A percentile compares a stretch with the other conserved stretches of the same genome.
Conservation (phyloP, 2,797 vertebrate genomes). For the Siniperca undulata region DNA sequence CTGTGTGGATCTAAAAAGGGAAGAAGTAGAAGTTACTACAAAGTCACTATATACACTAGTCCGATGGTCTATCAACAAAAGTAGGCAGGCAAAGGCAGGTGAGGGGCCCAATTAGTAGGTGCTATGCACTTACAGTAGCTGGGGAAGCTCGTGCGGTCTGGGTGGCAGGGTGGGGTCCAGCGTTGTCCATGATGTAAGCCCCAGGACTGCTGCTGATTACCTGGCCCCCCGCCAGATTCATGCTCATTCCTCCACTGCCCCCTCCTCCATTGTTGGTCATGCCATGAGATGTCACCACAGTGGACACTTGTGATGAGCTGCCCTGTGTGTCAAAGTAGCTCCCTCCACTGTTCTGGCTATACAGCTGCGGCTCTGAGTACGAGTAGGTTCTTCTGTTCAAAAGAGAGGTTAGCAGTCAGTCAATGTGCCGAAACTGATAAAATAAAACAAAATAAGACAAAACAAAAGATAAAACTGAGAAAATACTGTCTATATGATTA, state of each 20-base stretch:
- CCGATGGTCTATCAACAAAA: slow-evolving; percentile 16
- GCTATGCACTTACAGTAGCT: slow-evolving; percentile 90
- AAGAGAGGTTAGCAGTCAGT: slow-evolving; percentile 47
- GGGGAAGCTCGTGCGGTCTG: slow-evolving; percentile 96
- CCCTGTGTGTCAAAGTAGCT: slow-evolving; percentile 95
- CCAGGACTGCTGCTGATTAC: slow-evolving; percentile 96
- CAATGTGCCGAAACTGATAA: not conserved
- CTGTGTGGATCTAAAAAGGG: slow-evolving; percentile 14
- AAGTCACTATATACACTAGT: slow-evolving; percentile 19
- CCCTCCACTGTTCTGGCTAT: slow-evolving; percentile 92
- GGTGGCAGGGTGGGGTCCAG: slow-evolving; percentile 90
- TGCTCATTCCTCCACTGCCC: slow-evolving; percentile 90
- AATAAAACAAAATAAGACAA: not conserved
- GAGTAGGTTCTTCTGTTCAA: slow-evolving; percentile 91
- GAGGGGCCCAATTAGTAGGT: not conserved
- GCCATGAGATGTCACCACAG: slow-evolving; percentile 92
- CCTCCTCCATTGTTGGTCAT: slow-evolving; percentile 92
- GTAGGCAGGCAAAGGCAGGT: slow-evolving; percentile 22
- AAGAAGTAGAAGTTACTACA: slow-evolving; percentile 13
- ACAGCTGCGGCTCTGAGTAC: slow-evolving; percentile 96
- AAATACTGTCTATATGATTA: not conserved
- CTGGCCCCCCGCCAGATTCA: slow-evolving; percentile 93
- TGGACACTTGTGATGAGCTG: slow-evolving; percentile 92
- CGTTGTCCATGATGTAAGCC: slow-evolving; percentile 91
- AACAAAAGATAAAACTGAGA: not conserved